Evolutionary conservation across 2,797 vertebrate species (phyloP), one percentile per base, ranked within the genome.

Genomic region (Ctenosaura bakeri): DNA sequence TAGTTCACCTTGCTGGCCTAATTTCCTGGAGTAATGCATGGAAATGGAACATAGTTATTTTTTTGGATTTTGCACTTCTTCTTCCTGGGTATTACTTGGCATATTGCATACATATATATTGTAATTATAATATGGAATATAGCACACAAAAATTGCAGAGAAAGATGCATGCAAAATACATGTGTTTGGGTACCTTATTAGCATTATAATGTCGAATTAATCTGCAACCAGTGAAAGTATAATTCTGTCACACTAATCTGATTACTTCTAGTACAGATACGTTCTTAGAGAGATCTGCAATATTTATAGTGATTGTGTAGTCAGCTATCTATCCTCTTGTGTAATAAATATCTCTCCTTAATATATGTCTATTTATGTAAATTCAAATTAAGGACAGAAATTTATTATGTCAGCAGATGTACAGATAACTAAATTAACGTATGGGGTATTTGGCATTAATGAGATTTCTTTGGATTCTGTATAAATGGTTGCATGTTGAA

Each of bases 401-500:
- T 92, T 0, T 79, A 6, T 71, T 66, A 35, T 73, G 20, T 93
- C 87, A 86, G 1, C 1, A 50, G 9, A 84, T n/a, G 32, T 88
- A 0, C 1, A 2, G n/a, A 24, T 88, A 85, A 50, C 80, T 76
- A 74, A 1, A 1, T 1, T 89, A 81, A 14, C 0, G 10, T 8
- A 4, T 46, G 42, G 42, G 42, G 42, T 46, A 22, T 6, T 46
- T 90, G 62, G 10, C 1, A 86, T 32, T 52, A 62, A 80, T 20
- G 14, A 5, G 90, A 89, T 32, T 89, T 83, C 20, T 91, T 91
- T 80, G 24, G 9, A 66, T 22, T 62, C 35, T 79, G 24, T 35
- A 42, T 38, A 54, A 54, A 89, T 82, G 35, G 8, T 88, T 86
- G 7, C 85, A 77, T 42, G 42, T 69, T 81, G 1, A 89, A 87